Evolutionary conservation across 2,888 invertebrate genomes (phyloP).

Genomic region (Megaustenia siamemsis): DNA sequence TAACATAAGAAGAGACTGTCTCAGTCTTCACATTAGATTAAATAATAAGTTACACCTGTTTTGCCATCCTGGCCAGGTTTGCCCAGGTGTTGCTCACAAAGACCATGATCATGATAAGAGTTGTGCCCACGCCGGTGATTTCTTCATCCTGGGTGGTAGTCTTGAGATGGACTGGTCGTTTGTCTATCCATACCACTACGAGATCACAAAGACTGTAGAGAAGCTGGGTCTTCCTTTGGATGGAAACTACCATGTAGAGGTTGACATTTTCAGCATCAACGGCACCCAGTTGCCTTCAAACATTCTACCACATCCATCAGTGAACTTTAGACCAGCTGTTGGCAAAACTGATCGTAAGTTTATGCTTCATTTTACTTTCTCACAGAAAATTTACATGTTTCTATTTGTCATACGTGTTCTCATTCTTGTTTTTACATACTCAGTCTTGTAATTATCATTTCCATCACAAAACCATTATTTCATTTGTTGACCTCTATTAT

Average conservation of each 20-base stretch:
- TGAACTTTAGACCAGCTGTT: conserved; percentile 50
- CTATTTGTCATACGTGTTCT: too few relatives aligned
- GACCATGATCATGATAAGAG: conserved; percentile 12
- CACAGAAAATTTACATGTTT: background rate
- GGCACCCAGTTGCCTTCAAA: conserved; percentile 49
- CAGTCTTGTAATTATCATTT: too few relatives aligned
- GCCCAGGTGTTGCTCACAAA: conserved; percentile 20
- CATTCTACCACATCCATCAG: conserved; percentile 48
- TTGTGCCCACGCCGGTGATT: conserved; percentile 58
- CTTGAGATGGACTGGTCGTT: conserved; percentile 59
- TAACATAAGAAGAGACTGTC: too few relatives aligned
- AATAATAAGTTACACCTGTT: too few relatives aligned
- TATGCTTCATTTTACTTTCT: background rate
- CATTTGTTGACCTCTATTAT: too few relatives aligned
- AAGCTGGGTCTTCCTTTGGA: conserved; percentile 38
- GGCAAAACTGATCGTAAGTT: conserved; percentile 57
- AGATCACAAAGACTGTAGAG: conserved; percentile 56
- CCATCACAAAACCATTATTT: too few relatives aligned
- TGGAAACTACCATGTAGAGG: conserved; percentile 54
- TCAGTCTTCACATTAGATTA: too few relatives aligned
- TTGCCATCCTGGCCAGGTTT: conserved; percentile 52
- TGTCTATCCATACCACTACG: conserved; percentile 56
- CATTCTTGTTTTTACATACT: too few relatives aligned
- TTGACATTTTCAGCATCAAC: conserved; percentile 55
- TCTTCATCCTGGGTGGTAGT: conserved; percentile 60